Conservation (phyloP, 1,140 invertebrate genomes). For the Diorhabda sublineata region DNA sequence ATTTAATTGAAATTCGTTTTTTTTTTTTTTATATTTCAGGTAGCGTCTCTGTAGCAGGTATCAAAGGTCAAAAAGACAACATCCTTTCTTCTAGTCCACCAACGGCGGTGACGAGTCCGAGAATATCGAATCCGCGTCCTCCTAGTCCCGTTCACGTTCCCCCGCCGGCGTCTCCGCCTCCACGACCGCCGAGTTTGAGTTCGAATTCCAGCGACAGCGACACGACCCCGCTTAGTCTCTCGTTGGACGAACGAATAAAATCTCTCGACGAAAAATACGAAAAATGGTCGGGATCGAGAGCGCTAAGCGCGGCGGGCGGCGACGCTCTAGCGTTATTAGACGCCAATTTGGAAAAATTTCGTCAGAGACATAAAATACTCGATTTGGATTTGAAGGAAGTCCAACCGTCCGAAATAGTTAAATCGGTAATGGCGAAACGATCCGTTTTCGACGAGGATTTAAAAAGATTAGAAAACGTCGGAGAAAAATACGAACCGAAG, state of each 20-base stretch:
- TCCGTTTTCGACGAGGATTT: constrained; percentile 95
- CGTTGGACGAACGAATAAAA: constrained; percentile 79
- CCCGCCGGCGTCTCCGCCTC: constrained; percentile 59
- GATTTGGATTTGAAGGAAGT: constrained; percentile 60
- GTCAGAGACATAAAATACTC: constrained; percentile 57
- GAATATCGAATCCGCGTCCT: constrained; percentile 40
- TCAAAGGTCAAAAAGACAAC: constrained; percentile 46
- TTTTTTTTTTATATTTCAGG: constrained; percentile 19
- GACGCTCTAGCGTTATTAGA: constrained; percentile 58
- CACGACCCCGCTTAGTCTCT: constrained; percentile 56
- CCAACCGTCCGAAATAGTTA: constrained; percentile 90
- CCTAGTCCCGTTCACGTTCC: constrained; percentile 46
- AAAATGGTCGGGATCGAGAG: constrained; percentile 73
- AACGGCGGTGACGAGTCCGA: constrained; percentile 46
- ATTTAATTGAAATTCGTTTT: constrained; percentile 3
- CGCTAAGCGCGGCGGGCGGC: constrained; percentile 55
- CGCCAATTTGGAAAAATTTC: constrained; percentile 52
- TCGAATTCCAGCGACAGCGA: constrained; percentile 59
- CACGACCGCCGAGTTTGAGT: constrained; percentile 53
- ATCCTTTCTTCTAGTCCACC: constrained; percentile 44
- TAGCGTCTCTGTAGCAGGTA: constrained; percentile 45
- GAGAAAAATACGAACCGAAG: constrained; percentile 79
- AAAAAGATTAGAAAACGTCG: constrained; percentile 84
- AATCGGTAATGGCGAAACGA: constrained; percentile 83
- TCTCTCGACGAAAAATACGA: constrained; percentile 89